Evolutionary conservation across 1,140 invertebrate species (phyloP), one percentile per base, ranked within the genome.

Genomic region (Nylanderia fulva): DNA sequence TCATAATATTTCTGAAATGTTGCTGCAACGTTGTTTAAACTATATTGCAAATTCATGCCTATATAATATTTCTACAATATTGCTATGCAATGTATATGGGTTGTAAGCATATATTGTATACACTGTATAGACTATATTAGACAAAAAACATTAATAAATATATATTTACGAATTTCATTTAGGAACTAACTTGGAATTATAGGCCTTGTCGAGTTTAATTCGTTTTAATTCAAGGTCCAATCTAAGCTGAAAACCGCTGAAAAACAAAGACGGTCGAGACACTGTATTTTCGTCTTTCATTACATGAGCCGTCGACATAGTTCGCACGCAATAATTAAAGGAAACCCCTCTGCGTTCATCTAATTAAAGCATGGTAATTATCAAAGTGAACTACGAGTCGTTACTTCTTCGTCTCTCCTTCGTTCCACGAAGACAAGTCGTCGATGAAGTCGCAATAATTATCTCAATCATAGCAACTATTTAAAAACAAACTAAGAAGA

Each of bases 311-410:
- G 52, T 48, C 79, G 77, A 89, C 84, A 88, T 36, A 88, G 60
- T 86, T 88, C 84, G 66, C 84, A 86, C 72, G 56, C 64, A 86
- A 89, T 89, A 89, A 89, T 89, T 89, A 89, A 89, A 89, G 77
- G 87, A 33, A 72, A 29, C 13, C 60, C 71, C 64, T 60, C 27
- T 58, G 60, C 66, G 76, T 77, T 56, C 66, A 77, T 89, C 84
- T 89, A 89, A 89, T 89, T 89, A 89, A 89, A 89, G 87, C 71
- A 83, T 29, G 60, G 52, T 88, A 89, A 88, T 86, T 89, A 88
- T 89, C 79, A 72, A 88, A 86, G 58, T 88, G 60, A 89, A 88
- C 86, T 86, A 88, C 87, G 64, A 71, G 52, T 48, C 42, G 9
- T 48, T 54, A 71, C 18, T 29, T 48, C 45, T n/a, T n/a, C 29